Evolutionary conservation across 2,888 invertebrate species (phyloP).

Genomic region (Melanchra persicariae): DNA sequence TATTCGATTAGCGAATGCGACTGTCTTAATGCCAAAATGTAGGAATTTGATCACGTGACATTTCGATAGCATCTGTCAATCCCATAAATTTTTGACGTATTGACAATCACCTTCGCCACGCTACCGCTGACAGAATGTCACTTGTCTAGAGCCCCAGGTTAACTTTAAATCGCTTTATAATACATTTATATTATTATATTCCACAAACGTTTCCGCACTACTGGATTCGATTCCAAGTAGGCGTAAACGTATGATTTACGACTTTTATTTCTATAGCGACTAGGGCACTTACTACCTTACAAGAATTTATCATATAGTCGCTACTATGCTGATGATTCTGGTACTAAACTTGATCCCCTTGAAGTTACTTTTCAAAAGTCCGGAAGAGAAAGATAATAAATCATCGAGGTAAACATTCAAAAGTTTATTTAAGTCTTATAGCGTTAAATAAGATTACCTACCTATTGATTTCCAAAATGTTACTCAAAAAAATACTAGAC

Average conservation of each 20-base stretch:
- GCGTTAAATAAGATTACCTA: neutral
- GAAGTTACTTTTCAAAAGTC: neutral
- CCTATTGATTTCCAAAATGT: neutral
- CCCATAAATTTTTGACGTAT: too few species aligned
- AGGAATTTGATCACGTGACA: too few species aligned
- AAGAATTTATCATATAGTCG: constrained; percentile 21
- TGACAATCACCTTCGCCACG: too few species aligned
- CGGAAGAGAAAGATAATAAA: constrained; percentile 3
- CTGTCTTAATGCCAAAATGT: too few species aligned
- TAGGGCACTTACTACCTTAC: constrained; percentile 28
- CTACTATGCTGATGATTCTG: constrained; percentile 31
- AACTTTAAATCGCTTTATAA: constrained; percentile 7
- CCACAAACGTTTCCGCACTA: constrained; percentile 25
- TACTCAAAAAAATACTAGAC: too few species aligned
- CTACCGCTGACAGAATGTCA: too few species aligned
- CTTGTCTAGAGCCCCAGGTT: too few species aligned
- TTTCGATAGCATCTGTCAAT: too few species aligned
- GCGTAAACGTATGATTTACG: constrained; percentile 56
- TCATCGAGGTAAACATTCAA: neutral
- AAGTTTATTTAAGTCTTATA: neutral
- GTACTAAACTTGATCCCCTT: constrained; percentile 8
- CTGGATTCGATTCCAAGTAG: constrained; percentile 35
- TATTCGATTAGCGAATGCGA: too few species aligned
- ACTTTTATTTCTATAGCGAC: constrained; percentile 31
- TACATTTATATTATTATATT: constrained; percentile 22